These are phyloP conservation scores for Hoplias malabaricus DNA, from an alignment of 2,113 vertebrate genomes.

Conservation along the genomic window DNA sequence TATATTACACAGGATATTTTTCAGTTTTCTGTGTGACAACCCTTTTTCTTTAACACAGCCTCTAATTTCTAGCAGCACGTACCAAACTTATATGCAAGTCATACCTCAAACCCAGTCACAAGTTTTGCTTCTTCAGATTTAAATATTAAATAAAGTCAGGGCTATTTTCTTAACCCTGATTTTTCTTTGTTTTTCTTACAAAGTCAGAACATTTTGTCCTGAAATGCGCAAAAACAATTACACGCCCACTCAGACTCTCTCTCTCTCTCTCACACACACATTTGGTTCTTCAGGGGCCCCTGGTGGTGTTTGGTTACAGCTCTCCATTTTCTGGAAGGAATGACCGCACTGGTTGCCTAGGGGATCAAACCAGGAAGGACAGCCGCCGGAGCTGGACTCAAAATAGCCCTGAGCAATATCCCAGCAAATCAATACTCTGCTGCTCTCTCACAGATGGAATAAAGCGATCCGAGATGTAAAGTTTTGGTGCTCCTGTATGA, in stretches of 20 bases:
- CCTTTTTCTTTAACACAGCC: too few species aligned
- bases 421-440: constrained; percentile 53
- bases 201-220: background rate
- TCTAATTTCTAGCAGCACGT: too few species aligned
- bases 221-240: background rate
- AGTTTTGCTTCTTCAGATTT: too few species aligned
- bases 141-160: too few species aligned
- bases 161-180: background rate
- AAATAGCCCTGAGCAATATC: constrained; percentile 54
- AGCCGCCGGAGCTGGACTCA: constrained; percentile 46
- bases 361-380: constrained; percentile 60
- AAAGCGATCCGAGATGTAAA: background rate
- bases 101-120: too few species aligned
- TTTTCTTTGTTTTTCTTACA: background rate
- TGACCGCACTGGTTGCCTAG: constrained; percentile 59
- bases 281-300: constrained; percentile 48
- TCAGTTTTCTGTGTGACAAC: too few species aligned
- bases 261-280: constrained; percentile 1
- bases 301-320: constrained; percentile 56
- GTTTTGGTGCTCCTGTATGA: constrained; percentile 27
- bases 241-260: constrained; percentile 17
- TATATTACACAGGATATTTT: too few species aligned
- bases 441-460: constrained; percentile 40
- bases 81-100: too few species aligned
- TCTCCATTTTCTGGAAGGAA: constrained; percentile 62